phyloP scores from a whole-genome alignment of 2,888 invertebrate genomes.

The Operophtera brumata region DNA sequence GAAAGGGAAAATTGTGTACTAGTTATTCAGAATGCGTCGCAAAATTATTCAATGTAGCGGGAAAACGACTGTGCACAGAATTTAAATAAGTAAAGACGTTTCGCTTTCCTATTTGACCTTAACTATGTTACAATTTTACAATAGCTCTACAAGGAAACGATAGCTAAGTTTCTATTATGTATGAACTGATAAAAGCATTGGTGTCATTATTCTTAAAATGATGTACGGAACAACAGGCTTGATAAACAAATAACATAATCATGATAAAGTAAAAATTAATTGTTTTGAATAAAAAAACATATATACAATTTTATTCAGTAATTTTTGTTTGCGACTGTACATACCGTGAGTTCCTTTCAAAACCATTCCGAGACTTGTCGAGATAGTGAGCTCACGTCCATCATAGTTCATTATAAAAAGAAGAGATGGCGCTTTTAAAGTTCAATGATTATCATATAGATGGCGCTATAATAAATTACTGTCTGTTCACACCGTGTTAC shows the following conservation, averaged over 20 bases:
- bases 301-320: too few relatives aligned
- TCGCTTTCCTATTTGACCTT: constrained; percentile 47
- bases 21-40: constrained; percentile 53
- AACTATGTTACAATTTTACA: constrained; percentile 24
- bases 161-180: neutral
- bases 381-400: constrained; percentile 8
- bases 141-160: neutral
- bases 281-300: too few relatives aligned
- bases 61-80: constrained; percentile 48
- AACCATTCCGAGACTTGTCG: neutral
- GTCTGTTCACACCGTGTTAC: constrained; percentile 3
- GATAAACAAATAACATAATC: too few relatives aligned
- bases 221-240: too few relatives aligned
- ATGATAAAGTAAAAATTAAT: too few relatives aligned
- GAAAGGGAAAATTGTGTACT: constrained; percentile 47
- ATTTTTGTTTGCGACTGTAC: constrained; percentile 18
- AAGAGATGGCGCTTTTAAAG: constrained; percentile 50
- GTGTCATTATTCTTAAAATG: too few relatives aligned
- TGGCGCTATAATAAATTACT: constrained; percentile 23
- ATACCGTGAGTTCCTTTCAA: neutral
- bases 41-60: constrained; percentile 58
- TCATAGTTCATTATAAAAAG: constrained; percentile 35
- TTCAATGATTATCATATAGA: constrained; percentile 11
- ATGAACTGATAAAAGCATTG: too few relatives aligned
- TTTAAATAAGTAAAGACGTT: constrained; percentile 48